Percentiles rank a stretch among this genome's conserved stretches.
These are phyloP conservation scores for Musca vetustissima DNA, from an alignment of 1,140 invertebrate genomes.

Conservation along the genomic window DNA sequence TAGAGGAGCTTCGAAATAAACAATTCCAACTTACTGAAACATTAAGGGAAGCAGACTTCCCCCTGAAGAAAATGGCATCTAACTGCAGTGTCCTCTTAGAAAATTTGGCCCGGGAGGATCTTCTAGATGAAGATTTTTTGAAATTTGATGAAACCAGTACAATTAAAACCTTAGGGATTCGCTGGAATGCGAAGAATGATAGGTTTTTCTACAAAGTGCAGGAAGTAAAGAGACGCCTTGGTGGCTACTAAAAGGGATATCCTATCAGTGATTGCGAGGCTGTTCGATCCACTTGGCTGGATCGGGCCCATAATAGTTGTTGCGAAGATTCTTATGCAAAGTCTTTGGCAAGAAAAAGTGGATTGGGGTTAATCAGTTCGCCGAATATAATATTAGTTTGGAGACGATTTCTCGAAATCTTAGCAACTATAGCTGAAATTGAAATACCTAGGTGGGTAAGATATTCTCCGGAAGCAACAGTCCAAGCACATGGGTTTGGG, in stretches of 20 bases:
- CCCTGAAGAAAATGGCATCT: background rate
- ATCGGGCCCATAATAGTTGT: background rate
- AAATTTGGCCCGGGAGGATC: background rate
- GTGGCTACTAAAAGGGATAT: background rate
- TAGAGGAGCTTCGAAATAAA: background rate
- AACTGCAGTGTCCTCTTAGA: background rate
- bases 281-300: slow-evolving; percentile 1
- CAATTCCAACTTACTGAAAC: background rate
- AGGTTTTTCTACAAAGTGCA: background rate
- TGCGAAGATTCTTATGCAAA: background rate
- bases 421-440: background rate
- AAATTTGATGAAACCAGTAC: background rate
- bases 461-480: background rate
- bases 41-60: background rate
- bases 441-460: background rate
- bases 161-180: background rate
- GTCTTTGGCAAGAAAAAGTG: background rate
- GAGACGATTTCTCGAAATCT: background rate
- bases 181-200: slow-evolving; percentile 1
- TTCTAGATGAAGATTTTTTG: background rate
- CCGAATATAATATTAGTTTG: background rate
- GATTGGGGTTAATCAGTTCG: background rate
- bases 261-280: background rate
- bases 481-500: background rate
- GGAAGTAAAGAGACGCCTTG: background rate